Conservation (phyloP, 1,140 invertebrate species). For the Ceratina australensis region DNA sequence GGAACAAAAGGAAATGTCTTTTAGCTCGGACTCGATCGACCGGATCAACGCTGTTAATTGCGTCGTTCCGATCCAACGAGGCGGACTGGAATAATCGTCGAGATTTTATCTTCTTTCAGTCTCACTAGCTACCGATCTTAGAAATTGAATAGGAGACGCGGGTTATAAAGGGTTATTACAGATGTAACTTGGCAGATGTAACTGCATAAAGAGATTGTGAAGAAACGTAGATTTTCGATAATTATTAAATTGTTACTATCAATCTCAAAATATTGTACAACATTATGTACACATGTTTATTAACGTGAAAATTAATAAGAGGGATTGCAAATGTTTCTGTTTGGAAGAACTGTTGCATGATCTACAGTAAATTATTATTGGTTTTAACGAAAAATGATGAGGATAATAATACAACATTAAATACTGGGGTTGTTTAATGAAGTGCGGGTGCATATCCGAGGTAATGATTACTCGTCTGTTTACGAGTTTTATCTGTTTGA, state of each 20-base stretch:
- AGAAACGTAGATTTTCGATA: background rate
- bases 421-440: constrained; percentile 24
- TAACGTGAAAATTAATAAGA: too few species aligned
- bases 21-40: constrained; percentile 9
- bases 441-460: background rate
- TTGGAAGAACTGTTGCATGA: too few species aligned
- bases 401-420: background rate
- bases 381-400: background rate
- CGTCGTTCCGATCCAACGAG: constrained; percentile 45
- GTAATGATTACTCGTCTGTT: background rate
- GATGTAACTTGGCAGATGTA: background rate
- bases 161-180: background rate
- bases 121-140: constrained; percentile 16
- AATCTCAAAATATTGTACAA: background rate
- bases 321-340: too few species aligned
- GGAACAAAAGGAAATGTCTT: constrained; percentile 1
- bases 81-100: background rate
- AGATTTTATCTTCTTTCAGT: constrained; percentile 36
- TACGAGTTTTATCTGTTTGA: background rate
- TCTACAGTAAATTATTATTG: background rate
- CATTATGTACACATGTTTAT: background rate
- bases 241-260: background rate
- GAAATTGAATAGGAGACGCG: background rate
- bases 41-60: constrained; percentile 35
- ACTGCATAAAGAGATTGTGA: background rate